Evolutionary conservation across 2,797 vertebrate species (phyloP), one percentile per base, ranked within the genome.

Genomic region (Acanthornis magna): DNA sequence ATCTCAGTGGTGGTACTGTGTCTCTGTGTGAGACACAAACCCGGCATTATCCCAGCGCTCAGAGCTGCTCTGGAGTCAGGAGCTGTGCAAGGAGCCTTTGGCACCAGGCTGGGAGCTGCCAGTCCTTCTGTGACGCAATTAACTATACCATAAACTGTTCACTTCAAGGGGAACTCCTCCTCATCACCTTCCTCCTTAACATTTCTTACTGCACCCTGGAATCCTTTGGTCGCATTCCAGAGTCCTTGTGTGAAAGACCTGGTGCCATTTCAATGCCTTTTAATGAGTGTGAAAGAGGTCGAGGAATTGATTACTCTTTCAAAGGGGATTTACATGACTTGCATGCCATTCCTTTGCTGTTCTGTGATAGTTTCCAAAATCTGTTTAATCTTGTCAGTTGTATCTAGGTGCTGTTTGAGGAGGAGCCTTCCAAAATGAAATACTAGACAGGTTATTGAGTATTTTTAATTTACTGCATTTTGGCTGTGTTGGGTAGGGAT

Each of bases 51-150:
- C 75, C 9, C 67, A 7, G 60, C 0, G 0, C 50, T 55, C 1
- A 0, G 80, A 67, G 61, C 30, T 43, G 75, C 79, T 80, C 32
- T 36, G 1, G 1, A 65, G 34, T 40, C 76, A 61, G 79, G 50
- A 88, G 83, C 82, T 57, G 65, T 55, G 43, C 61, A n/a, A 25
- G 79, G 85, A 74, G 60, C 76, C 73, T 73, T 40, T 32, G 57
- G 88, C 61, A 78, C 57, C 61, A 9, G 54, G 62, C 73, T 93
- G 72, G 78, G 88, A 94, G 53, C 13, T 77, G 45, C 79, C 88
- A 94, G 34, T 73, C n/a, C 84, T 88, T 75, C 63, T 58, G 50
- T 72, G 48, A 27, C 3, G 10, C 42, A 27, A 18, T 86, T 76
- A 70, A 75, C 47, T 32, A 0, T 7, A 8, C 50, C 66, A 54